These are phyloP conservation scores for Apodemus sylvaticus DNA, from an alignment of 2,113 vertebrate genomes.

Conservation along the genomic window DNA sequence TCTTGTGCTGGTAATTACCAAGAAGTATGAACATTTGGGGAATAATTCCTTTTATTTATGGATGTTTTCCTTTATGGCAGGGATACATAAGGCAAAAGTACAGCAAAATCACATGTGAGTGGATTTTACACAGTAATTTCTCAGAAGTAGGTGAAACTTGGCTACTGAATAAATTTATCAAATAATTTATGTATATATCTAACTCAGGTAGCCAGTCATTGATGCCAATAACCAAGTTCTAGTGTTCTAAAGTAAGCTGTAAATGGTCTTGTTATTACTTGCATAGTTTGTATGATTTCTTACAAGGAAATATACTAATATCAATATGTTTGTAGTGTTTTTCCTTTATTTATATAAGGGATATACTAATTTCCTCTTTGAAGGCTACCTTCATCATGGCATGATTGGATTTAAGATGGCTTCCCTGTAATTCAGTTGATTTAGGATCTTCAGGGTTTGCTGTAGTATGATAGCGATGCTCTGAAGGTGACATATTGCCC, in stretches of 20 bases:
- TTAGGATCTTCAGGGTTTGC: too few relatives aligned
- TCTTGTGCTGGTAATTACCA: not conserved
- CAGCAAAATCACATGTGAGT: rapidly evolving
- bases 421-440: too few relatives aligned
- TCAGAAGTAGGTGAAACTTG: not conserved
- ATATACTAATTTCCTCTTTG: too few relatives aligned
- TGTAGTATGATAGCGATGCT: too few relatives aligned
- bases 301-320: not conserved
- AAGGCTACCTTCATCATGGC: too few relatives aligned
- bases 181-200: not conserved
- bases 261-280: too few relatives aligned
- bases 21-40: not conserved
- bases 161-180: not conserved
- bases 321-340: not conserved
- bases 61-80: not conserved
- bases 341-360: too few relatives aligned
- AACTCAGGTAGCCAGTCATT: not conserved
- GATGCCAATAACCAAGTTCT: not conserved
- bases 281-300: not conserved
- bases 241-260: not conserved
- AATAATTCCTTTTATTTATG: not conserved
- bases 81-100: not conserved
- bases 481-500: too few relatives aligned
- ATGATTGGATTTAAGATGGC: too few relatives aligned
- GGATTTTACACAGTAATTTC: not conserved